Base-by-base conservation (phyloP, 2,113 vertebrate genomes). In the Mola mola region DNA sequence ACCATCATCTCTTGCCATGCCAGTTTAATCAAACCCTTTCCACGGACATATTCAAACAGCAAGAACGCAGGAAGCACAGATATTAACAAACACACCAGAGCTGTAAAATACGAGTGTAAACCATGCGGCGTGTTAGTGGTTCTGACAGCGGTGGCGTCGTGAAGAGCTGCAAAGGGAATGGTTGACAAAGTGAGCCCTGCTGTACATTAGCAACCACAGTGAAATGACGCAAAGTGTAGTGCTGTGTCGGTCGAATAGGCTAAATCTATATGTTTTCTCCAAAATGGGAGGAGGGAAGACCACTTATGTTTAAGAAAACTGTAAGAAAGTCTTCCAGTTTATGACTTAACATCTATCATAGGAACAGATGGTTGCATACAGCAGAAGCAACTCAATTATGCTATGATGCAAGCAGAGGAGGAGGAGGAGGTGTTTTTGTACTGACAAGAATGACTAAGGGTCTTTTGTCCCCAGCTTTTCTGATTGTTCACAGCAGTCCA, bases 341-440 rank as follows among this genome's bases (percentile, higher is more conserved):
- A 49, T 41, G 51, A 59, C 57, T 75, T 20, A 33, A 44, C 67
- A 61, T 36, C 34, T 42, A 48, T 72, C 17, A 66, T 58, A 66
- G 48, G 72, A 75, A 66, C 71, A 65, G 68, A 69, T 75, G 72
- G 59, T 48, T 46, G 56, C 7, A 22, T 72, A 28, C 38, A 52
- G 60, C 55, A 67, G 56, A 40, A 69, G 40, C 33, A 26, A 22
- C 48, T 75, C 20, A 49, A 44, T 75, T 44, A 42, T 65, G 16
- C 72, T 44, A 42, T 65, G 16, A 22, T 22, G 21, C 37, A 16
- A 24, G 9, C 8, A 41, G 43, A 48, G 8, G 21, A 60, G 22
- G 42, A 29, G 24, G 56, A 55, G 49, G 46, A 12, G 62, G 56
- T 24, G 38, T 33, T 29, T 49, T 31, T 62, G 15, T 21, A 9